Evolutionary conservation across 2,113 vertebrate species (phyloP).

Genomic region (Cheilinus undulatus): DNA sequence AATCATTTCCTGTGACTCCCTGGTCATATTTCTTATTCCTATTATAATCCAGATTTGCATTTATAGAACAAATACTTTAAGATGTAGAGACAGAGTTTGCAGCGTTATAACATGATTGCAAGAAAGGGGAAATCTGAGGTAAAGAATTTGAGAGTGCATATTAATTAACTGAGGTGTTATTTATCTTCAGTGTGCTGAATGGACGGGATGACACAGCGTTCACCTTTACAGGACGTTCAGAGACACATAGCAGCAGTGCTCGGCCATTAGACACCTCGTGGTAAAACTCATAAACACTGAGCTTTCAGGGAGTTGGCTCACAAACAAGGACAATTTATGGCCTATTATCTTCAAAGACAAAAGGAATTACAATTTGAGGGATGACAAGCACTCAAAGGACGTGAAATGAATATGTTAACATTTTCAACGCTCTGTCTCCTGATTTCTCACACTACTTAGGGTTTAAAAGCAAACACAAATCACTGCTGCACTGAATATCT

Average conservation of each 20-base stretch:
- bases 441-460: slow-evolving; percentile 56
- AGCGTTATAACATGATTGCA: slow-evolving; percentile 19
- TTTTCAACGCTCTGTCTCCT: slow-evolving; percentile 43
- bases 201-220: slow-evolving; percentile 65
- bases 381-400: slow-evolving; percentile 80
- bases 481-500: slow-evolving; percentile 51
- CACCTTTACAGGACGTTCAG: slow-evolving; percentile 78
- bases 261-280: slow-evolving; percentile 72
- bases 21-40: slow-evolving; percentile 27
- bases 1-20: slow-evolving; percentile 43
- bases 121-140: slow-evolving; percentile 64
- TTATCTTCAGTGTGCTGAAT: slow-evolving; percentile 71
- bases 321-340: slow-evolving; percentile 85
- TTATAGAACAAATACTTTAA: slow-evolving; percentile 51
- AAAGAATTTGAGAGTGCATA: slow-evolving; percentile 74
- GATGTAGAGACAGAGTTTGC: slow-evolving; percentile 2
- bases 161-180: slow-evolving; percentile 77
- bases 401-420: slow-evolving; percentile 81
- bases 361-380: slow-evolving; percentile 81
- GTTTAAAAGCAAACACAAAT: slow-evolving; percentile 72
- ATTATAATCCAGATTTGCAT: slow-evolving; percentile 18
- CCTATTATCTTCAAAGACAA: slow-evolving; percentile 85
- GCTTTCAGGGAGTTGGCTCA: slow-evolving; percentile 78
- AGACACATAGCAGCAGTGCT: slow-evolving; percentile 50
- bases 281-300: slow-evolving; percentile 78